phyloP scores from a whole-genome alignment of 2,888 invertebrate species.

The Brachyptera putata region DNA sequence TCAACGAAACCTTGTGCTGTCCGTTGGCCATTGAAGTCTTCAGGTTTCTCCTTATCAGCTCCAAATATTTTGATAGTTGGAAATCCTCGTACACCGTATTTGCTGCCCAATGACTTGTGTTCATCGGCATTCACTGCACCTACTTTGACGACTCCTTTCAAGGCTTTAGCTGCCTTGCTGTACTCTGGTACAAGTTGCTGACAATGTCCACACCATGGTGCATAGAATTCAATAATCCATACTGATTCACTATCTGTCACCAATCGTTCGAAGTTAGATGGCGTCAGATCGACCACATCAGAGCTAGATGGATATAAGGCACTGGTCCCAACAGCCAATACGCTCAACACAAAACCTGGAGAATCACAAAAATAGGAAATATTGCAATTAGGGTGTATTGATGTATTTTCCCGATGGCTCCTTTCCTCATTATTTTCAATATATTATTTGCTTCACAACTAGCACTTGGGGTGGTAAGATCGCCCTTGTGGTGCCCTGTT shows the following conservation, averaged over 20 bases:
- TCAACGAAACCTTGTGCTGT: slow-evolving; percentile 85
- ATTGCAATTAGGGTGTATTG: no score
- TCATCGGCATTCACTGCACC: slow-evolving; percentile 92
- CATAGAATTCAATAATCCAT: slow-evolving; percentile 95
- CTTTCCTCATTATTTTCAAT: no score
- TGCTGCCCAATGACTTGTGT: slow-evolving; percentile 72
- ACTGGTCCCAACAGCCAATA: slow-evolving; percentile 2
- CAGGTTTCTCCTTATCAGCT: slow-evolving; percentile 73
- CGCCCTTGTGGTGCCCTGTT: no score
- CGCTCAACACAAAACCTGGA: neutral
- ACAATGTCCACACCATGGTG: slow-evolving; percentile 96
- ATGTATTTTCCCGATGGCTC: no score
- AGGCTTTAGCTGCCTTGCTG: slow-evolving; percentile 84
- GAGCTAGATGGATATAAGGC: slow-evolving; percentile 45
- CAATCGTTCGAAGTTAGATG: slow-evolving; percentile 77
- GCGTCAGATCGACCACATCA: slow-evolving; percentile 81
- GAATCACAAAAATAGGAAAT: no score
- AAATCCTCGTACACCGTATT: slow-evolving; percentile 84
- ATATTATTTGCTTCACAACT: no score
- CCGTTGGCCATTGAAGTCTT: slow-evolving; percentile 79
- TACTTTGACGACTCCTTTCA: slow-evolving; percentile 92
- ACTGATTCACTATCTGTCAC: slow-evolving; percentile 80
- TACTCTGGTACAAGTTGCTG: slow-evolving; percentile 89
- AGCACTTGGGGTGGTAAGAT: no score
- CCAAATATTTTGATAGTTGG: slow-evolving; percentile 96